These are phyloP conservation scores for Metopolophium dirhodum DNA, from an alignment of 1,140 invertebrate species.

Conservation along the genomic window DNA sequence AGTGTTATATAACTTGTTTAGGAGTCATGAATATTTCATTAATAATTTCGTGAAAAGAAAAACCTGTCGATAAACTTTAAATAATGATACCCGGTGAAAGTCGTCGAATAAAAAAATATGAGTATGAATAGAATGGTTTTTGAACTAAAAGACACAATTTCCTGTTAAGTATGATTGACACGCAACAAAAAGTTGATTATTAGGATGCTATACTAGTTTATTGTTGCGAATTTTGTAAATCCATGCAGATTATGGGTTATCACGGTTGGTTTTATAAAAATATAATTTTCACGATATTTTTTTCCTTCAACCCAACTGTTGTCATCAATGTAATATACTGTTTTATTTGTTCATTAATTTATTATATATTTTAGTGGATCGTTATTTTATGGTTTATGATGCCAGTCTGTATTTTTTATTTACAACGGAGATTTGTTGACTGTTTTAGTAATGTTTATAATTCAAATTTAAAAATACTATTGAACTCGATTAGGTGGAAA, in stretches of 20 bases:
- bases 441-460: not conserved
- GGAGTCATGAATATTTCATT: not conserved
- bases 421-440: not conserved
- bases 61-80: not conserved
- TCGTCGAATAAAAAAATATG: not conserved
- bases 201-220: not conserved
- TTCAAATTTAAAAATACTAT: too few species aligned
- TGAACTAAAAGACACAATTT: constrained; percentile 1
- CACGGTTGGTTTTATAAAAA: not conserved
- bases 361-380: not conserved
- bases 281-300: not conserved
- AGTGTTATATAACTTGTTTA: not conserved
- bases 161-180: not conserved
- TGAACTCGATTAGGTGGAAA: too few species aligned
- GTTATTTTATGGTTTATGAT: not conserved
- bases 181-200: not conserved
- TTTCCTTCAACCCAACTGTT: not conserved
- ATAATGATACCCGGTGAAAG: not conserved
- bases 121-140: not conserved
- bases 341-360: not conserved
- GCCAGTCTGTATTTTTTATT: not conserved
- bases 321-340: not conserved
- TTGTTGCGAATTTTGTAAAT: not conserved
- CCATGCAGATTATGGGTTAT: not conserved
- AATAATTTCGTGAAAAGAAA: not conserved